Conservation (phyloP, 2,888 invertebrate genomes). For the Lydus trimaculatus region DNA sequence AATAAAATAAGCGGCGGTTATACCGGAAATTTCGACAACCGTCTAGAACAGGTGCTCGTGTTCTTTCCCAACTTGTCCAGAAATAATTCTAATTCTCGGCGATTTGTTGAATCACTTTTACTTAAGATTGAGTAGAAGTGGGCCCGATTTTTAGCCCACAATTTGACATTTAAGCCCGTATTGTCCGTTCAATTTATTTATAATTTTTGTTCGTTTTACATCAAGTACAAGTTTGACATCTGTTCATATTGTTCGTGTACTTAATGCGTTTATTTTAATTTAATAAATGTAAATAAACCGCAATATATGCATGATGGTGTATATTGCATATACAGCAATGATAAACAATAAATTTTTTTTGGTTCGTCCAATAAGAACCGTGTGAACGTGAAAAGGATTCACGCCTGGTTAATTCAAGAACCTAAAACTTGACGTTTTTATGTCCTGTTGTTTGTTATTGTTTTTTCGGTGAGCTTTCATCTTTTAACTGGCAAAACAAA, state of each 20-base stretch:
- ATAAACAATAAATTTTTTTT: neutral
- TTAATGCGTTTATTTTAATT: neutral
- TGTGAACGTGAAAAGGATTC: conserved; percentile 5
- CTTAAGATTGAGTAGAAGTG: neutral
- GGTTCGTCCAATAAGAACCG: neutral
- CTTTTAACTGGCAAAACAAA: too few relatives aligned
- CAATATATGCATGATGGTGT: neutral
- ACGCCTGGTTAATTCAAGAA: conserved; percentile 4
- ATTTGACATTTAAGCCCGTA: neutral
- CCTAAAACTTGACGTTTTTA: neutral
- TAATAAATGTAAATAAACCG: neutral
- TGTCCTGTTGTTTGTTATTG: neutral
- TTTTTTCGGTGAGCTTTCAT: neutral
- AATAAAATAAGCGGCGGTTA: neutral
- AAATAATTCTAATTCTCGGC: too few relatives aligned
- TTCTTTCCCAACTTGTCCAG: neutral
- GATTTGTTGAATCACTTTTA: too few relatives aligned
- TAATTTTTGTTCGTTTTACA: neutral
- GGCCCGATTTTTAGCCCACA: neutral
- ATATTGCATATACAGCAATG: neutral
- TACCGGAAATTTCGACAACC: neutral
- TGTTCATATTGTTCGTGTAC: neutral
- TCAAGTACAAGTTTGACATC: neutral
- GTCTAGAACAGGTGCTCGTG: neutral
- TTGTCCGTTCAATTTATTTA: neutral